These are phyloP conservation scores for Chloropsis cyanopogon DNA, from an alignment of 2,113 vertebrate species.

Conservation along the genomic window DNA sequence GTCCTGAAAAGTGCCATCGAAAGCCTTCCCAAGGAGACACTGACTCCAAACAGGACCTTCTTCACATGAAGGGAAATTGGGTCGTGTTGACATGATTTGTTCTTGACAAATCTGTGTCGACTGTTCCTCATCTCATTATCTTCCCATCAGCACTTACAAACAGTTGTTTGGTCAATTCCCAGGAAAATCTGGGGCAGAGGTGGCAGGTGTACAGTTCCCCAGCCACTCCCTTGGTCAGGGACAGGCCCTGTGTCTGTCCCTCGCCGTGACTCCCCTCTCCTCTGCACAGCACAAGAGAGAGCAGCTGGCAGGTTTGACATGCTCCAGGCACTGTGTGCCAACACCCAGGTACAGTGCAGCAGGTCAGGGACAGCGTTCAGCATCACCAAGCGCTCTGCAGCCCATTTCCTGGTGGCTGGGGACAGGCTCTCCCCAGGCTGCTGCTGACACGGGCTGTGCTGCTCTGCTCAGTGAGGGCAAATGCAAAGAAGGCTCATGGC, in stretches of 20 bases:
- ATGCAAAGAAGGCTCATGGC: background rate
- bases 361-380: background rate
- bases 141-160: slow-evolving; percentile 30
- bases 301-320: background rate
- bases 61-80: slow-evolving; percentile 31
- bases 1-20: background rate
- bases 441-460: background rate
- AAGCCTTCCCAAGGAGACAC: background rate
- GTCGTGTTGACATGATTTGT: slow-evolving; percentile 29
- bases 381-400: background rate
- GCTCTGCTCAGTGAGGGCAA: background rate
- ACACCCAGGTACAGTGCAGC: background rate
- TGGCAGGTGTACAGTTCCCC: slow-evolving; percentile 49
- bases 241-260: background rate
- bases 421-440: rapidly evolving
- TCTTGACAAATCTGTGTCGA: slow-evolving; percentile 52
- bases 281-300: background rate
- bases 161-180: slow-evolving; percentile 60
- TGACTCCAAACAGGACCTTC: background rate
- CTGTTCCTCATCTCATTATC: slow-evolving; percentile 55
- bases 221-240: background rate
- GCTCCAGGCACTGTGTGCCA: background rate
- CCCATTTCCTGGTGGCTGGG: background rate
- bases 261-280: rapidly evolving
- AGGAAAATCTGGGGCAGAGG: slow-evolving; percentile 50